Evolutionary conservation across 2,888 invertebrate species (phyloP), one percentile per base, ranked within the genome.

Genomic region (Xestia sexstrigata): DNA sequence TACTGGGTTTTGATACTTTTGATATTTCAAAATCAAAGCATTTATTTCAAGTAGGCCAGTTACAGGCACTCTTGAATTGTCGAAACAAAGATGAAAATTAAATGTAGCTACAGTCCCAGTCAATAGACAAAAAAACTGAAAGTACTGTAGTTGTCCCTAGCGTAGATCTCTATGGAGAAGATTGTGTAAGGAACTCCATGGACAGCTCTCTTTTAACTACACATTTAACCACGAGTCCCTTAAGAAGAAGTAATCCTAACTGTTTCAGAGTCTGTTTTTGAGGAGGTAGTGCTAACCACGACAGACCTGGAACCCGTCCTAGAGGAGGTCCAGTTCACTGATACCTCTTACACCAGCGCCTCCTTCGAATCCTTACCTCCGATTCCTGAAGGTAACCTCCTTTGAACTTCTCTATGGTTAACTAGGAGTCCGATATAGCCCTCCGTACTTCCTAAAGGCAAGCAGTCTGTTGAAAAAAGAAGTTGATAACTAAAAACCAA

Each of bases 321-420:
- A 0, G 94, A 93, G 45, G 96, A 95, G 60, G 85, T 95, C 0
- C 95, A 96, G 84, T 97, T 88, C 86, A 96, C 96, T 0, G 96
- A 96, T 17, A 96, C 96, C 0, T 96, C 95, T 0, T 96, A 96
- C 86, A 95, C 95, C 76, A 96, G 96, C 82, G 96, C 96, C 2
- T 95, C 96, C 0, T 96, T 94, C 70, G 96, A 96, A 68, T 93
- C 92, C 0, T 70, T 96, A 0, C 96, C 96, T 7, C 92, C 92
- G 7, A 70, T 89, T 0, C 83, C 78, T 15, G 94, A 94, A 89
- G 94, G 94, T 94, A 90, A 63, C 26, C 42, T 39, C 9, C 6
- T 47, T 58, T 58, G 15, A 58, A 58, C 11, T 55, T 55, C n/a
- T 55, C 2, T 26, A 17, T 26, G 7, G 15, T 7, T 1, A 58